Base-by-base conservation (phyloP, 2,888 invertebrate species). In the Eucera pruinosa region DNA sequence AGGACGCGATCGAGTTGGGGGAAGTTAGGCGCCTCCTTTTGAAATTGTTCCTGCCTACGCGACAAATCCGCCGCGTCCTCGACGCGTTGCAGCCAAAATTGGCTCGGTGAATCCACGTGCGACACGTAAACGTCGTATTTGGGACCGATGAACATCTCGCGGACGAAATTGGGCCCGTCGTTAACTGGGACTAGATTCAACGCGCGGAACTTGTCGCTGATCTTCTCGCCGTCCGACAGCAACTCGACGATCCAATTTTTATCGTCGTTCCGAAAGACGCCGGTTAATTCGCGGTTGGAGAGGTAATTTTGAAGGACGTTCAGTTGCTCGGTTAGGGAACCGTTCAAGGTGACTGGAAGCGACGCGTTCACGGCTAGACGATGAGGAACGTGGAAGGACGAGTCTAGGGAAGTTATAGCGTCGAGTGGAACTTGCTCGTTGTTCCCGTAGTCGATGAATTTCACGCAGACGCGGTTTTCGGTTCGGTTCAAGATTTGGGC, bases 31-130 rank as follows among this genome's bases (percentile, higher is more conserved):
- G 71, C 80, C 0, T 95, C 94, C 9, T 94, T 93, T 90, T 96
- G 96, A 0, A 97, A 91, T 85, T 94, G 94, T 0, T 94, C 93
- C 86, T 96, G 96, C 0, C 96, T 93, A 45, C 93, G 93, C 2
- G 94, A 93, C 2, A 96, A 93, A 2, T 93, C 93, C 0, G 93
- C 92, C 0, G 94, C 85, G 66, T 95, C 94, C 36, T 95, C 94
- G 0, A 91, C 86, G 86, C 95, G 93, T 89, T 96, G 96, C 13
- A 97, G 92, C 94, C 96, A 97, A 91, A 97, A 96, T 82, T 96
- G 95, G 43, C 95, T 95, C 0, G 97, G 96, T 52, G 95, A 95
- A 88, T 96, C 96, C n/a, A 95, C 94, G 84, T 97, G 96, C 78
- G 95, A 94, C 36, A 96, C 94, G 79, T 93, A 93, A 0, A 95